phyloP scores from a whole-genome alignment of 2,797 vertebrate species.

The Sebastes glaucus region DNA sequence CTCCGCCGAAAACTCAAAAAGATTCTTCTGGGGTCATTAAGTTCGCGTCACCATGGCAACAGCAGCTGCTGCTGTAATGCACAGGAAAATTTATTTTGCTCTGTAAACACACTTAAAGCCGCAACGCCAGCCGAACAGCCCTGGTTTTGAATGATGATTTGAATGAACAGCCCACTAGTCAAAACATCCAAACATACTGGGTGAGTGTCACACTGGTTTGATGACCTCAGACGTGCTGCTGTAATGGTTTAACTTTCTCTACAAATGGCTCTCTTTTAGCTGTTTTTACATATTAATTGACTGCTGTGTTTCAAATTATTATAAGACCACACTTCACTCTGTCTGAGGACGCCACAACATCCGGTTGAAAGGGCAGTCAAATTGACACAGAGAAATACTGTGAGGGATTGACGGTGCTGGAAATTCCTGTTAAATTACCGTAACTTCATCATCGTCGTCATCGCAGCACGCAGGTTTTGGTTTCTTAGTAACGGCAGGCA shows the following conservation, averaged over 20 bases:
- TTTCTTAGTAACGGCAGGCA: too few species aligned
- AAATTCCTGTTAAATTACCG: too few species aligned
- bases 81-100: constrained; percentile 37
- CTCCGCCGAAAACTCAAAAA: neutral
- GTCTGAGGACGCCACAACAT: too few species aligned
- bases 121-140: neutral
- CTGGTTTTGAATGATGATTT: constrained; percentile 32
- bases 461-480: too few species aligned
- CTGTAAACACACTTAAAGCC: constrained; percentile 1
- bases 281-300: neutral
- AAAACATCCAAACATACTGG: neutral
- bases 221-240: neutral
- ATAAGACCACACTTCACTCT: neutral
- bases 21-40: constrained; percentile 26
- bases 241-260: neutral
- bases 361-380: too few species aligned
- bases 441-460: too few species aligned
- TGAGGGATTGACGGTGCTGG: too few species aligned
- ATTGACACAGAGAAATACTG: too few species aligned
- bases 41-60: constrained; percentile 44
- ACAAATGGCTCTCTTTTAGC: neutral
- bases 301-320: neutral
- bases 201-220: neutral
- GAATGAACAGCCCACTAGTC: constrained; percentile 22
- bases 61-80: constrained; percentile 24